phyloP scores from a whole-genome alignment of 2,797 vertebrate genomes.

The Sebastes hubbsi region DNA sequence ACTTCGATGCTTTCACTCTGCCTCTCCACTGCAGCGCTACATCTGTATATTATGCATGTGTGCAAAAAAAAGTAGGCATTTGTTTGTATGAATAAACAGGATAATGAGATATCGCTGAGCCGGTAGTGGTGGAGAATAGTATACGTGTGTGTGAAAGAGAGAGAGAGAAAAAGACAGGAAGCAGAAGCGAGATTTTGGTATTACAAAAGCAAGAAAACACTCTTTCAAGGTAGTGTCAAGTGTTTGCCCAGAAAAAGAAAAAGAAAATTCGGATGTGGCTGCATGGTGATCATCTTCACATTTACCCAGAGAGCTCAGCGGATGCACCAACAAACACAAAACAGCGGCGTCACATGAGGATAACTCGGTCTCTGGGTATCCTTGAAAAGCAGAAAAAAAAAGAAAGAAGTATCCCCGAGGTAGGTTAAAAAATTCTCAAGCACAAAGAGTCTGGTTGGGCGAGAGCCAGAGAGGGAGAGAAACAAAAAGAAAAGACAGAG shows the following conservation, averaged over 20 bases:
- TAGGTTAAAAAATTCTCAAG: neutral
- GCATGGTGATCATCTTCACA: conserved; percentile 21
- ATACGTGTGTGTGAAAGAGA: conserved; percentile 7
- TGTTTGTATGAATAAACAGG: conserved; percentile 46
- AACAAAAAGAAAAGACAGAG: neutral
- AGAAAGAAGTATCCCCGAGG: neutral
- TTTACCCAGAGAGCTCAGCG: conserved; percentile 29
- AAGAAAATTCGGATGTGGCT: conserved; percentile 20
- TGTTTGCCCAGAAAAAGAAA: conserved; percentile 22
- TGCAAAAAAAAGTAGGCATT: neutral
- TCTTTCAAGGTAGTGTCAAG: conserved; percentile 52
- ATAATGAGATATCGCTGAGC: conserved; percentile 55
- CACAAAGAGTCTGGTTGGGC: conserved; percentile 25
- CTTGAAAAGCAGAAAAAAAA: conserved; percentile 50
- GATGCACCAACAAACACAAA: conserved; percentile 46
- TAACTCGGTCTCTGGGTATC: conserved; percentile 24
- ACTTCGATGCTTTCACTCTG: neutral
- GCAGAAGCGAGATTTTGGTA: neutral
- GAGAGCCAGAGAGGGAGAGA: conserved; percentile 6
- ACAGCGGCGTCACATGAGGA: conserved; percentile 50
- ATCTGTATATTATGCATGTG: conserved; percentile 1
- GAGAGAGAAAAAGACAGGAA: neutral
- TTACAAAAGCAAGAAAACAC: conserved; percentile 13
- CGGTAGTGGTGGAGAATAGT: neutral
- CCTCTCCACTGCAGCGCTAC: neutral